Conservation (phyloP, 2,113 vertebrate genomes). For the Varanus komodoensis region DNA sequence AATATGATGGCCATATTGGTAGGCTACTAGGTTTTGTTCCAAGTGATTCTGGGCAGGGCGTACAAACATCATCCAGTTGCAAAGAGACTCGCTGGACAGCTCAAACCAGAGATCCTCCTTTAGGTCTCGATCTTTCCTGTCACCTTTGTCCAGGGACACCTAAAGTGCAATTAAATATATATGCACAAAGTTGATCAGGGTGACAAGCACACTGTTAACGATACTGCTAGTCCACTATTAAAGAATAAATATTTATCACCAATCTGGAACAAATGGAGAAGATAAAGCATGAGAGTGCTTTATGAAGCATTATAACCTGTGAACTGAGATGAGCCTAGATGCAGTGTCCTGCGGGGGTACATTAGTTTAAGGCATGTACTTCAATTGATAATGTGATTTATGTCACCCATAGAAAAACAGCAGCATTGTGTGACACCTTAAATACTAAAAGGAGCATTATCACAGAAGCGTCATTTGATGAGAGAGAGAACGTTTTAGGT, state of each 20-base stretch:
- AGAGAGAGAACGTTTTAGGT: no score
- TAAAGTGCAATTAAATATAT: slow-evolving; percentile 67
- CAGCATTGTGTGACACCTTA: no score
- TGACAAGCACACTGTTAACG: neutral
- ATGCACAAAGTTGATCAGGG: neutral
- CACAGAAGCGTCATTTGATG: no score
- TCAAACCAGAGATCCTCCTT: slow-evolving; percentile 93
- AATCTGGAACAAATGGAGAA: neutral
- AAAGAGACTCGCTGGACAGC: slow-evolving; percentile 92
- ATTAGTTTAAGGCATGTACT: neutral
- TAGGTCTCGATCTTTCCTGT: slow-evolving; percentile 83
- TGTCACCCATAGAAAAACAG: neutral
- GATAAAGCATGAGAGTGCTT: neutral
- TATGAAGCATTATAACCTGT: neutral
- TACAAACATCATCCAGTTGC: slow-evolving; percentile 99
- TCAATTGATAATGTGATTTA: neutral
- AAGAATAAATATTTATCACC: no score
- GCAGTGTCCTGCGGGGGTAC: neutral
- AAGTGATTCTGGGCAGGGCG: slow-evolving; percentile 95
- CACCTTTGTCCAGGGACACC: slow-evolving; percentile 87
- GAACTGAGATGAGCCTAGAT: neutral
- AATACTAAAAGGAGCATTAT: no score
- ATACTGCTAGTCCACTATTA: neutral
- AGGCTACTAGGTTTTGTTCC: slow-evolving; percentile 97
- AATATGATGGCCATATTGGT: slow-evolving; percentile 95